Evolutionary conservation across 1,140 invertebrate genomes (phyloP).

Genomic region (Coptotermes formosanus): DNA sequence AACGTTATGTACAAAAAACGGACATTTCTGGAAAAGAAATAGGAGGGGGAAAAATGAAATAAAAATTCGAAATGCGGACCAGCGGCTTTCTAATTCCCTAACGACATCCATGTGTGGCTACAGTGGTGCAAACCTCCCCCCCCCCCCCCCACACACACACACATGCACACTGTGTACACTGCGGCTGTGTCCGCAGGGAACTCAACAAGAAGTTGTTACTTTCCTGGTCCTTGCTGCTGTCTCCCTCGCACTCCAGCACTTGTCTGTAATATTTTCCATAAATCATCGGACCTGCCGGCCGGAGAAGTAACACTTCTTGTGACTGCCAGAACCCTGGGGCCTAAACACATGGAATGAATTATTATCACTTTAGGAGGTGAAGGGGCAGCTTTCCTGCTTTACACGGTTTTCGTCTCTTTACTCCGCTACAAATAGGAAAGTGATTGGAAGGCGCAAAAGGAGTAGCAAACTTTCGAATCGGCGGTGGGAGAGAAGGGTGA

Average conservation of each 20-base stretch:
- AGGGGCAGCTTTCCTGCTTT: not conserved
- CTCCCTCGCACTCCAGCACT: conserved; percentile 25
- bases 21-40: conserved; percentile 20
- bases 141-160: not conserved
- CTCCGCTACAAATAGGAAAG: conserved; percentile 13
- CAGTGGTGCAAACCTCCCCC: conserved; percentile 13
- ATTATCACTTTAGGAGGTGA: conserved; percentile 24
- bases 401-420: not conserved
- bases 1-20: conserved; percentile 13
- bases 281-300: conserved; percentile 42
- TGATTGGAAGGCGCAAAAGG: conserved; percentile 30
- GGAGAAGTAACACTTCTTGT: conserved; percentile 7
- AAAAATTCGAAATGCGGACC: conserved; percentile 31
- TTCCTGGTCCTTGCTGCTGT: not conserved
- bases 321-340: not conserved
- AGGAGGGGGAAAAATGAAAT: conserved; percentile 21
- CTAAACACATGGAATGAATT: conserved; percentile 25
- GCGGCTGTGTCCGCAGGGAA: conserved; percentile 32
- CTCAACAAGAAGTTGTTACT: conserved; percentile 38
- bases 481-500: not conserved
- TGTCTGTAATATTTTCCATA: conserved; percentile 43
- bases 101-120: conserved; percentile 11
- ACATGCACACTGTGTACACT: not conserved
- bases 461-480: not conserved
- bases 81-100: conserved; percentile 25